Base-by-base conservation (phyloP, 2,113 vertebrate genomes). In the Amblyopsis rosae region DNA sequence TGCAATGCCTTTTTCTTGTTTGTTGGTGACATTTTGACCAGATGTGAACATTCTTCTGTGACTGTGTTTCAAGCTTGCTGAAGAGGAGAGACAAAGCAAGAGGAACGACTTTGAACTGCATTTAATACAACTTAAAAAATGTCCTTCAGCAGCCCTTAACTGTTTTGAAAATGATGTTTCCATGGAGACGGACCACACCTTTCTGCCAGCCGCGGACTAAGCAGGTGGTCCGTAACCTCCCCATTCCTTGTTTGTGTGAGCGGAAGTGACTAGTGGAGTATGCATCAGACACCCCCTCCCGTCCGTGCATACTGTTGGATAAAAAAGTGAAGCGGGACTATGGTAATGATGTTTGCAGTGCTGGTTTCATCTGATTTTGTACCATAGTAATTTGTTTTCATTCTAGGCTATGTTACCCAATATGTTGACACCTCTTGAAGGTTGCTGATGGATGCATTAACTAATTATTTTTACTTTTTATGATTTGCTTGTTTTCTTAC, bases 401-500 rank as follows among this genome's bases (percentile, higher is more conserved):
- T 83, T 82, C 81, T 79, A 75, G 79, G 73, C 84, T 80, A 83
- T 86, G 82, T 88, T 86, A 73, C 72, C 80, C 60, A 84, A 75
- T 86, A 70, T 75, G 73, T 88, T 60, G 79, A 82, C 78, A 79
- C 85, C 76, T 82, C 62, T 70, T 73, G 73, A 79, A 75, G 85
- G 84, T 78, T 35, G 70, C 75, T 77, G 83, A 83, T 80, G 69
- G 76, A 83, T 80, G 80, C 80, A 88, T 84, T 80, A 80, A 82
- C 89, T 89, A 88, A 85, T 61, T 60, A 66, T 63, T 69, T 75
- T 72, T 69, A 72, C 69, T 75, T 56, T 68, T 65, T 70, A 83
- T 90, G 65, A 64, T 89, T 91, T 87, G 86, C 83, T 88, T 84
- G 84, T 90, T 92, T 91, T 92, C 89, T 92, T 91, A 90, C 92